Base-by-base conservation (phyloP, 1,140 invertebrate genomes). In the Lepidurus couesii region DNA sequence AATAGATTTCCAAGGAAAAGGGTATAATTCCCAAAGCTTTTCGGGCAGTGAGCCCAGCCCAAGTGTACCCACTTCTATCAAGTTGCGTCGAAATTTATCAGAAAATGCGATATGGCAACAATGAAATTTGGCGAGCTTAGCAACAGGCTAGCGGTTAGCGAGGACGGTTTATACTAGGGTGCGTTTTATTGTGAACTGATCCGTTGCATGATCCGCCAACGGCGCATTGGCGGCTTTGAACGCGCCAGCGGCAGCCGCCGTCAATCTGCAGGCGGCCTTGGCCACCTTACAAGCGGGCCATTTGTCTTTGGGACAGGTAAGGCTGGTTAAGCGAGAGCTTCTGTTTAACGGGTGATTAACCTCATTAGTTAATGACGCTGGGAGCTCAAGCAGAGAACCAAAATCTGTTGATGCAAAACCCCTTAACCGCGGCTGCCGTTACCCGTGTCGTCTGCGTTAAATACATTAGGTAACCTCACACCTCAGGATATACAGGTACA, bases 231-330 rank as follows among this genome's bases (percentile, higher is more conserved):
- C 42, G 44, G 34, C 21, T 79, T 79, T 75, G 75, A 79, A 53
- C 65, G 76, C 73, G 43, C 80, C 77, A 42, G 78, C 79, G 0
- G 75, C 81, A 43, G 74, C 83, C 16, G 83, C 84, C 8, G 82
- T 81, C 47, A 87, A 82, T 47, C 86, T 88, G 34, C 87, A 89
- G 78, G 89, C 90, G 2, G 88, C 90, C 3, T 82, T 91, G 65
- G 90, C 91, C 21, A 85, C 85, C 44, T 86, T 92, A 47, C 86
- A 90, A 80, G 88, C 90, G n/a, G 87, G 89, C 42, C 90, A 90
- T 78, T 82, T 87, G n/a, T 87, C 86, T n/a, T 82, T 87, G 74
- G 87, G 86, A 81, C 87, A 88, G 85, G 86, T 88, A 83, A 74
- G 53, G 24, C 13, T 34, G 4, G 24, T 81, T 42, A 1, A n/a